phyloP scores from a whole-genome alignment of 1,140 invertebrate species.

The Aphelinus certus region DNA sequence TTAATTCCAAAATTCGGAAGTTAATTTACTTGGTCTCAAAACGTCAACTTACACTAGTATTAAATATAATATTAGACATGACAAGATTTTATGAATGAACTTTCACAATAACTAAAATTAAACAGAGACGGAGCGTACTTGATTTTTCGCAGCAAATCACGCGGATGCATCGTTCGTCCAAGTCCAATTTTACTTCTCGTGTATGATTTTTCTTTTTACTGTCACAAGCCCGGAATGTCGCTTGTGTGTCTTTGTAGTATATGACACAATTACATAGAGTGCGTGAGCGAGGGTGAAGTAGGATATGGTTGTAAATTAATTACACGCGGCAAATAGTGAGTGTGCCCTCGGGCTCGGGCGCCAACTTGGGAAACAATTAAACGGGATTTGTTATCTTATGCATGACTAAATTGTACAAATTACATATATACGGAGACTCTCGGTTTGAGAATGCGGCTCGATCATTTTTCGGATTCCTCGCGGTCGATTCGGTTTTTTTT shows the following conservation, averaged over 20 bases:
- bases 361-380: constrained; percentile 54
- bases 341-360: constrained; percentile 37
- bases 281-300: constrained; percentile 17
- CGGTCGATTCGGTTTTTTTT: no score
- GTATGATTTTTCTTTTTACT: background rate
- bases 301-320: constrained; percentile 49
- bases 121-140: no score
- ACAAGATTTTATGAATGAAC: no score
- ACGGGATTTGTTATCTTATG: constrained; percentile 47
- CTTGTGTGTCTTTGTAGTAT: constrained; percentile 31
- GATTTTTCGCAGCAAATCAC: no score
- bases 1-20: no score
- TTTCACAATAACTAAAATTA: no score
- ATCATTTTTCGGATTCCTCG: no score
- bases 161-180: background rate
- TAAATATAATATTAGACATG: no score
- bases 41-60: no score
- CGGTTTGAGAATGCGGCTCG: no score
- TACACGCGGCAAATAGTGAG: constrained; percentile 50
- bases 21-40: no score
- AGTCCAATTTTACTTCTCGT: background rate
- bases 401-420: constrained; percentile 19
- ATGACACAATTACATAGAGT: constrained; percentile 47
- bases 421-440: no score
- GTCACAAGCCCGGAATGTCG: constrained; percentile 8